phyloP scores from a whole-genome alignment of 2,888 invertebrate species.

The Chrysomela aeneicollis region DNA sequence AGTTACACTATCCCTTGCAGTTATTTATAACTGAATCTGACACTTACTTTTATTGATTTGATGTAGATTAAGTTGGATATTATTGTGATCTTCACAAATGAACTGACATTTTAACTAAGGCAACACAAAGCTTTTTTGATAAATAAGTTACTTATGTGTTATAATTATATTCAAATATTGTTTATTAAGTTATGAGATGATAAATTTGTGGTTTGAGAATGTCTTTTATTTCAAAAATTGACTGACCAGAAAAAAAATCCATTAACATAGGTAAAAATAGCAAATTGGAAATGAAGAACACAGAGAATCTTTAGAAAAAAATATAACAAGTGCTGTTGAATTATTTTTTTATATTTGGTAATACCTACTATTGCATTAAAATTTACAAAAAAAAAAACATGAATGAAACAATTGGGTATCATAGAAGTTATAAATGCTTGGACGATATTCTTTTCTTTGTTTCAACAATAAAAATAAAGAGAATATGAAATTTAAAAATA shows the following conservation, averaged over 20 bases:
- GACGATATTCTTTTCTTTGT: slow-evolving; percentile 37
- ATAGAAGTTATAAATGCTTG: slow-evolving; percentile 42
- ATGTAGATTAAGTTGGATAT: background rate
- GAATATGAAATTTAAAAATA: slow-evolving; percentile 43
- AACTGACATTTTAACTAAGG: background rate
- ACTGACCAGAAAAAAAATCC: no score
- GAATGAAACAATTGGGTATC: slow-evolving; percentile 33
- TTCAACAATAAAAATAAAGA: slow-evolving; percentile 31
- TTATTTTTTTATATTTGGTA: slow-evolving; percentile 44
- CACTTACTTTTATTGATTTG: no score
- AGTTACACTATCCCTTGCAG: background rate
- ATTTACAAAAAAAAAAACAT: slow-evolving; percentile 43
- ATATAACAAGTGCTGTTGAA: slow-evolving; percentile 25
- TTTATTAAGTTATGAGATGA: no score
- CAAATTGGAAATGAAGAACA: no score
- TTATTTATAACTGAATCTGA: background rate
- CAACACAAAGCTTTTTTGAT: no score
- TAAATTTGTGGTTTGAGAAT: no score
- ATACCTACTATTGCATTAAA: slow-evolving; percentile 47
- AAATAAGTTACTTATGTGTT: no score
- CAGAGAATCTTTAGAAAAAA: background rate
- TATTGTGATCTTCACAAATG: background rate
- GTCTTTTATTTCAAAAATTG: no score
- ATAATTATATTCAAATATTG: no score
- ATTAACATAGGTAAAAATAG: no score